Conservation (phyloP, 92 coral and sea anemone species). For the Palythoa heliodiscus region DNA sequence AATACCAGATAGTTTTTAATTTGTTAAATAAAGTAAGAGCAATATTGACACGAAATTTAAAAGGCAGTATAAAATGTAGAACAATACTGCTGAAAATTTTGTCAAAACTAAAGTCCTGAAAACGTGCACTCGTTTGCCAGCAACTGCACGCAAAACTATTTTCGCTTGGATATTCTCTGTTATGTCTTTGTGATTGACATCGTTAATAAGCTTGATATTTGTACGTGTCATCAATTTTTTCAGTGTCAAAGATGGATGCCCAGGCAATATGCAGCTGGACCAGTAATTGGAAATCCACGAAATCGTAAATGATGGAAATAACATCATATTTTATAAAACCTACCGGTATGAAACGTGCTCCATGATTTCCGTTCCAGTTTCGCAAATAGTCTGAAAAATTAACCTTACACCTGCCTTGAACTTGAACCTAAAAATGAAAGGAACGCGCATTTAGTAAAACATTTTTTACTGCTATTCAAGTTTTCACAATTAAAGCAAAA, state of each 20-base stretch:
- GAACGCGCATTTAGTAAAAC: background rate
- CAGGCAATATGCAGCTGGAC: background rate
- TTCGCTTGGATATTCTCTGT: too few species aligned
- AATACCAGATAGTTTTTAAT: too few species aligned
- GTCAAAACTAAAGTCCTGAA: too few species aligned
- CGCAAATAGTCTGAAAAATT: background rate
- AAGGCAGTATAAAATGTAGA: too few species aligned
- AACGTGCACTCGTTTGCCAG: too few species aligned
- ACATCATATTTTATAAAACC: background rate
- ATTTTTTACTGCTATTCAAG: conserved; percentile 13
- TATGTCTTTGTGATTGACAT: too few species aligned
- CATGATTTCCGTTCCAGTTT: too few species aligned
- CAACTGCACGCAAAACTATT: too few species aligned
- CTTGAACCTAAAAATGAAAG: background rate
- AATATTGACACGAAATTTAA: too few species aligned
- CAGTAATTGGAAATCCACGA: background rate
- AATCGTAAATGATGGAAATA: background rate
- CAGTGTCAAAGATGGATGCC: background rate
- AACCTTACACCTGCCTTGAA: conserved; percentile 16
- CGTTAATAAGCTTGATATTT: background rate
- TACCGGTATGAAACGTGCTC: background rate
- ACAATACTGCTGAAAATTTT: too few species aligned
- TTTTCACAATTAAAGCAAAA: background rate
- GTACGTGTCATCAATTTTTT: background rate
- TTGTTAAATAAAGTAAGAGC: too few species aligned